A percentile compares a stretch with the other conserved stretches of the same genome.
Conservation (phyloP, 92 coral and sea anemone species). For the Parazoanthus swiftii region DNA sequence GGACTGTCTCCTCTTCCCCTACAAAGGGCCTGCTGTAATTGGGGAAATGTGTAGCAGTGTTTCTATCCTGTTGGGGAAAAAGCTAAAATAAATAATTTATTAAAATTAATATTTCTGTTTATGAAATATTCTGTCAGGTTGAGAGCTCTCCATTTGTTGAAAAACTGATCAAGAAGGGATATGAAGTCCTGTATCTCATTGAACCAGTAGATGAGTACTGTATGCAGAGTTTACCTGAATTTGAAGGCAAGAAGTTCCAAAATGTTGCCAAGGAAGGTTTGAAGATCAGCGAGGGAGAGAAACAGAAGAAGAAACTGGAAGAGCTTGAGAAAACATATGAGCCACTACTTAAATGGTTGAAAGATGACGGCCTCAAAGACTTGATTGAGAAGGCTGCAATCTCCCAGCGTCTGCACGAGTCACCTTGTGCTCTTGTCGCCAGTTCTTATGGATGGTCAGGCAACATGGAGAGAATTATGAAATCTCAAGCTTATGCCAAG, state of each 20-base stretch:
- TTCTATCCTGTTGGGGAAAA: no score
- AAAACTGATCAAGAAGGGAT: conserved; percentile 89
- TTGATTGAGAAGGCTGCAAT: conserved; percentile 94
- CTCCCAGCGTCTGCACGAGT: conserved; percentile 90
- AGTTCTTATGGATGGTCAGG: conserved; percentile 99
- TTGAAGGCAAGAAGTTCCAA: conserved; percentile 99
- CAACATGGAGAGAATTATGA: conserved; percentile 98
- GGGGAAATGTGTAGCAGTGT: no score
- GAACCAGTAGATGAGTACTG: conserved; percentile 99
- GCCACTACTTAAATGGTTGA: conserved; percentile 96
- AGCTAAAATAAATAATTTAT: no score
- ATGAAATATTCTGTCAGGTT: conserved; percentile 56
- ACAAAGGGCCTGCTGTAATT: no score
- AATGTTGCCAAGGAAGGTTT: conserved; percentile 98
- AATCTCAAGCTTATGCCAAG: conserved; percentile 98
- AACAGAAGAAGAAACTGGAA: conserved; percentile 88
- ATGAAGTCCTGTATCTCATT: conserved; percentile 88
- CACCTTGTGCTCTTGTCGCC: conserved; percentile 99
- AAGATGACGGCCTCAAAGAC: conserved; percentile 95
- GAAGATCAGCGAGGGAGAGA: conserved; percentile 90
- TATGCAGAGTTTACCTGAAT: conserved; percentile 98
- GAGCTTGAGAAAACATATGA: conserved; percentile 94
- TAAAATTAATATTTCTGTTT: background rate
- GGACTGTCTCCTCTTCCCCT: no score
- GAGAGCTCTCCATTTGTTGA: conserved; percentile 97